phyloP scores from a whole-genome alignment of 2,113 vertebrate genomes.

The Pelusios castaneus region DNA sequence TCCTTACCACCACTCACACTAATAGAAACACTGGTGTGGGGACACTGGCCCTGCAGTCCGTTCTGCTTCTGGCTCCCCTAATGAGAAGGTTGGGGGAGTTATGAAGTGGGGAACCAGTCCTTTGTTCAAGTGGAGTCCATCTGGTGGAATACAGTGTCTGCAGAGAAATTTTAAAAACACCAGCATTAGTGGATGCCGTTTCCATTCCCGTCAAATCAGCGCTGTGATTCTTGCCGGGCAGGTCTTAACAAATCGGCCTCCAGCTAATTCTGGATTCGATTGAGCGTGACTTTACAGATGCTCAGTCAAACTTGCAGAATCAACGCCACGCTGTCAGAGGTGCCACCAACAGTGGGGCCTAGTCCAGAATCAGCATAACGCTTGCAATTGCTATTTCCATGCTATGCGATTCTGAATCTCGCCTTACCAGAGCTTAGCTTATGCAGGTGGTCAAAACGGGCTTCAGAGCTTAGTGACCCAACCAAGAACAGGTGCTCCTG shows the following conservation, averaged over 20 bases:
- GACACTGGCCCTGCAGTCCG: neutral
- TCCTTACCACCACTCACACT: neutral
- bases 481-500: neutral
- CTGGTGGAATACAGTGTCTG: neutral
- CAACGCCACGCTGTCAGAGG: too few species aligned
- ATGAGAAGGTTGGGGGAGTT: accelerated
- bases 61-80: neutral
- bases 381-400: neutral
- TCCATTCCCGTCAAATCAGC: too few species aligned
- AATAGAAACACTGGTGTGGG: neutral
- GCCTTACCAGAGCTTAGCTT: neutral
- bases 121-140: neutral
- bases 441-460: neutral
- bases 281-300: too few species aligned
- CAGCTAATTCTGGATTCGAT: too few species aligned
- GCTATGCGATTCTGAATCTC: neutral
- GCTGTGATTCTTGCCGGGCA: too few species aligned
- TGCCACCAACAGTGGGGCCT: too few species aligned
- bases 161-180: neutral
- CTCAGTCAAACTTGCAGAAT: too few species aligned
- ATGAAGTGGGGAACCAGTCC: neutral
- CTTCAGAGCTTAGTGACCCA: neutral
- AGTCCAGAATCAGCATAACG: neutral
- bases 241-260: too few species aligned
- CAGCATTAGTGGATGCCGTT: neutral